Base-by-base conservation (phyloP, 2,113 vertebrate species). In the Coptodon bakossiorum region DNA sequence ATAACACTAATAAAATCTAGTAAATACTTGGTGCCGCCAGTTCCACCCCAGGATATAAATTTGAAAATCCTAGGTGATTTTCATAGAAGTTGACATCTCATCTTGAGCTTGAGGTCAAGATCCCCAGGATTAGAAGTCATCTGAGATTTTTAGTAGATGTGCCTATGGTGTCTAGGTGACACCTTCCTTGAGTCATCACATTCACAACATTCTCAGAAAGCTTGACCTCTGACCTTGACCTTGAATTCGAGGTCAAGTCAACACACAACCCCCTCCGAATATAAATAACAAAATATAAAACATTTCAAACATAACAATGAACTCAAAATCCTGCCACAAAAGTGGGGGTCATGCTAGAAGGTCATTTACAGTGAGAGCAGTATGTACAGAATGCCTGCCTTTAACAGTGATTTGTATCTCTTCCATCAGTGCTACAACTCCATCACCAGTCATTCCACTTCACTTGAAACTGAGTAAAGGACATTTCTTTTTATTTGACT, bases 351-450 rank as follows among this genome's bases (percentile, higher is more conserved):
- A 40, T 16, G 52, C 4, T 24, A 1, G 19, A 14, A 40, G 53
- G 14, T 12, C 40, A 31, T 86, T 86, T 68, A 90, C 24, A 57
- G 17, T 22, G 61, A 87, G 50, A 53, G 48, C 68, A 66, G 45
- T 17, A 73, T 2, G 31, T 5, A 66, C 10, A 88, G 56, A 66
- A 38, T 17, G 40, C 82, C 52, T 66, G 36, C 38, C 89, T 92
- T 87, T 90, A 92, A 91, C 68, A 80, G 53, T 71, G 63, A 86
- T 82, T 52, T 76, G 34, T 78, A 59, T 82, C 82, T 66, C 57
- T 24, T 92, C 78, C 82, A 68, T 84, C 80, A 88, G 7, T 24
- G 52, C 80, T 22, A 34, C 50, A 80, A 43, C 54, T 27, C 71
- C 76, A 68, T 79, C 81, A 54, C 11, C 40, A 82, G 10, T 10